Percentiles rank a stretch among this genome's conserved stretches.
phyloP scores from a whole-genome alignment of 2,113 vertebrate genomes.

The Mohoua ochrocephala region DNA sequence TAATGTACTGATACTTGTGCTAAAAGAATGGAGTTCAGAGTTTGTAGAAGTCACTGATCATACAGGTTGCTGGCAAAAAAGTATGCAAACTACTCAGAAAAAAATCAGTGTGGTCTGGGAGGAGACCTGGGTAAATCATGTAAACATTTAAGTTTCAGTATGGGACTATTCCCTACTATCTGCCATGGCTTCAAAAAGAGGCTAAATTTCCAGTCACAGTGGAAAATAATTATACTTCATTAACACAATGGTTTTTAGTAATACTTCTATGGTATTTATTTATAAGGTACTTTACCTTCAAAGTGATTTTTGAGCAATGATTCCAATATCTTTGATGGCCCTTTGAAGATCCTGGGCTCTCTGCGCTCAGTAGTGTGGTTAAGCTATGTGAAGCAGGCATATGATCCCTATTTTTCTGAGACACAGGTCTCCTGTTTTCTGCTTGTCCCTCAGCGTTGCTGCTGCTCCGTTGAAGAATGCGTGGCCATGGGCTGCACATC shows the following conservation, averaged over 20 bases:
- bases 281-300: not conserved
- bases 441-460: not conserved
- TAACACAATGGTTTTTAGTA: not conserved
- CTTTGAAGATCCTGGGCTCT: not conserved
- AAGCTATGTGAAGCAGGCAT: not conserved
- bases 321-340: not conserved
- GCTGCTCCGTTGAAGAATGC: not conserved
- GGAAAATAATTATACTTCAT: not conserved
- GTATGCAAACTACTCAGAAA: not conserved
- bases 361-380: not conserved
- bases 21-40: not conserved
- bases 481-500: rapidly evolving
- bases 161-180: not conserved
- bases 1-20: not conserved
- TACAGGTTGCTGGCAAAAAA: not conserved
- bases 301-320: not conserved
- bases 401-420: not conserved
- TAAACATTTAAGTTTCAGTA: not conserved
- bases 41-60: not conserved
- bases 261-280: not conserved
- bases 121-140: not conserved
- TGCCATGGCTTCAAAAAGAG: not conserved
- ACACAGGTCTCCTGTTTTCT: rapidly evolving
- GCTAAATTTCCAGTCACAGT: not conserved
- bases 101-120: not conserved